phyloP scores from a whole-genome alignment of 2,888 invertebrate genomes.

The Gymnosoma rotundatum region DNA sequence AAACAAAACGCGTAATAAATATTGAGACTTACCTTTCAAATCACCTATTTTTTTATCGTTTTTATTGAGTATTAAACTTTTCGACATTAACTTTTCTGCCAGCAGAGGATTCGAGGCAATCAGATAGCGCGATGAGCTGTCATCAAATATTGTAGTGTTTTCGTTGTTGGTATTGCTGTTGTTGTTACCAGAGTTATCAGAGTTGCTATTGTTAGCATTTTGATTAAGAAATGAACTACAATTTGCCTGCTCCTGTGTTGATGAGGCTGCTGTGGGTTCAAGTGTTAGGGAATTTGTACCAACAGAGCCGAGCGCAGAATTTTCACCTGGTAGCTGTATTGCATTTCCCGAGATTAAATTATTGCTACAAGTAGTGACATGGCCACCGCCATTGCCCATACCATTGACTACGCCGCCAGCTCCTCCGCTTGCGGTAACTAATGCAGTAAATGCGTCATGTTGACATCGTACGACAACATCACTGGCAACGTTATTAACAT shows the following conservation, averaged over 20 bases:
- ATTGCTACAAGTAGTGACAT: constrained; percentile 45
- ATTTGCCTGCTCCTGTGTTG: constrained; percentile 66
- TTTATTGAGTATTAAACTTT: constrained; percentile 73
- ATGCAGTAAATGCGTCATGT: constrained; percentile 81
- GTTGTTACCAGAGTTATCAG: constrained; percentile 56
- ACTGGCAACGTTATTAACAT: constrained; percentile 69
- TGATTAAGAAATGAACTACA: constrained; percentile 56
- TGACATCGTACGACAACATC: constrained; percentile 60
- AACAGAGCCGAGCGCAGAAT: constrained; percentile 77
- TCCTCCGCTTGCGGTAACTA: constrained; percentile 68
- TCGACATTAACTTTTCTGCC: constrained; percentile 91
- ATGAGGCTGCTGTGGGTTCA: constrained; percentile 71
- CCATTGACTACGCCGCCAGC: constrained; percentile 37
- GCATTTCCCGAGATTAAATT: constrained; percentile 63
- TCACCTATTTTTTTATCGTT: constrained; percentile 61
- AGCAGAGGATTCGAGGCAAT: constrained; percentile 93
- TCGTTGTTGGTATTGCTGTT: constrained; percentile 52
- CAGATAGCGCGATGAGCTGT: constrained; percentile 86
- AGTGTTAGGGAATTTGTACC: constrained; percentile 74
- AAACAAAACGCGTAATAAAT: neutral
- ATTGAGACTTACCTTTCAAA: constrained; percentile 70
- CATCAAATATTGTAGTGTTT: constrained; percentile 66
- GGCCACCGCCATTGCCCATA: constrained; percentile 39
- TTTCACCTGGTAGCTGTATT: constrained; percentile 73
- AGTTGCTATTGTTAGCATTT: constrained; percentile 47